Base-by-base conservation (phyloP, 2,888 invertebrate species). In the Embidobia sp. region DNA sequence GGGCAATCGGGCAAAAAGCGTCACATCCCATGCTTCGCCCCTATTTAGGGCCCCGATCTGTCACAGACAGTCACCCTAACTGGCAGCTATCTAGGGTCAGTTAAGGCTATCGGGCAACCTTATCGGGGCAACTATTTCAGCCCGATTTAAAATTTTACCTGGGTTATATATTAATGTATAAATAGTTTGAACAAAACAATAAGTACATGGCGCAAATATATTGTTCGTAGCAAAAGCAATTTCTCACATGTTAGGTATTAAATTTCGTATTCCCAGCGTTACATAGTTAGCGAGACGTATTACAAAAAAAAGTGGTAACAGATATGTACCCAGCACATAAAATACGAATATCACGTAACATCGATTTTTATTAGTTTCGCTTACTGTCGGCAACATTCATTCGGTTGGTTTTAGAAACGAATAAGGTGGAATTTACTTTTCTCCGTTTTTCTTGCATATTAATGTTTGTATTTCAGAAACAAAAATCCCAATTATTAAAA, bases 261-360 rank as follows among this genome's bases (percentile, higher is more conserved):
- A 63, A 49, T 63, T 63, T 48, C 48, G 22, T 16, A 33, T 63
- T 63, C 37, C 18, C 27, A 40, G 29, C 18, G 61, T 48, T 63
- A 37, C 48, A 49, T 18, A 48, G 37, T 63, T 49, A 49, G 40
- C 31, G 10, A 49, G 29, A 37, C n/a, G 40, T 49, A 29, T 49
- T 40, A 13, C 15, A 22, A 44, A 3, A 35, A 49, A 40, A 37
- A 44, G 37, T 59, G 46, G 59, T 59, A 46, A 35, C 26, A 13
- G 37, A 35, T 61, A 61, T 61, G 48, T 18, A 48, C 16, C n/a
- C 2, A 35, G 37, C 10, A 61, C 48, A 37, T 27, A 46, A 48
- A 35, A 11, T 13, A 26, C 22, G 44, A 35, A 59, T 46, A 59
- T 31, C 31, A 44, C 31, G 57, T 44, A 27, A 44, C 42, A 31